A percentile compares a stretch with the other conserved stretches of the same genome.
phyloP scores from a whole-genome alignment of 1,140 invertebrate species.

The Globodera ellingtonae region DNA sequence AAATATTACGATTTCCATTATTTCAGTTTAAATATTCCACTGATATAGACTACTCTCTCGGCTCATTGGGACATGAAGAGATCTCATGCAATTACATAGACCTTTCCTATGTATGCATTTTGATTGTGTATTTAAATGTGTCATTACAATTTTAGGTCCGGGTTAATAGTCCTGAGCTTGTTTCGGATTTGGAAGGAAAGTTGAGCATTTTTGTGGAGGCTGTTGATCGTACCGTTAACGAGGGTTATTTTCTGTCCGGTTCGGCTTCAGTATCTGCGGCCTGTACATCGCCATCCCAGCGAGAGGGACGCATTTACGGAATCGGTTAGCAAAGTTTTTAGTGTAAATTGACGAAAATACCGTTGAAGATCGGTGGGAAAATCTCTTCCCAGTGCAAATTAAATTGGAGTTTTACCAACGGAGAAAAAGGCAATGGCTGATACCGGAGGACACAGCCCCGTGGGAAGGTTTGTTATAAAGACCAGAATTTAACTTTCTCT shows the following conservation, averaged over 20 bases:
- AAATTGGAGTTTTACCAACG: slow-evolving; percentile 53
- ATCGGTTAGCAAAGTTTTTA: slow-evolving; percentile 29
- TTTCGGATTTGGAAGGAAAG: slow-evolving; percentile 45
- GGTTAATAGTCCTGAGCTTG: slow-evolving; percentile 53
- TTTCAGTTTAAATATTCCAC: slow-evolving; percentile 46
- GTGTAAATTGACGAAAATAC: slow-evolving; percentile 2
- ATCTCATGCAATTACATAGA: slow-evolving; percentile 51
- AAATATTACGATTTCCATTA: background rate
- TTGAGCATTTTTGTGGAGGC: slow-evolving; percentile 37
- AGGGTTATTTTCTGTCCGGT: slow-evolving; percentile 40
- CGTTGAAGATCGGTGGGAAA: slow-evolving; percentile 50
- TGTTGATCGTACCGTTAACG: slow-evolving; percentile 20
- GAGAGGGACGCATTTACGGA: slow-evolving; percentile 37
- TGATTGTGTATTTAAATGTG: slow-evolving; percentile 13
- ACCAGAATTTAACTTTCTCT: background rate
- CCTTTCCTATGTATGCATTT: slow-evolving; percentile 49
- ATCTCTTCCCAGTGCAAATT: slow-evolving; percentile 44
- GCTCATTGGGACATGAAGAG: slow-evolving; percentile 49
- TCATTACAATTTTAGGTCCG: slow-evolving; percentile 42
- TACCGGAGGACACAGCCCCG: slow-evolving; percentile 48
- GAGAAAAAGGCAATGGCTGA: slow-evolving; percentile 51
- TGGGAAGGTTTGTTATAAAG: slow-evolving; percentile 40
- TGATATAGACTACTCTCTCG: slow-evolving; percentile 49
- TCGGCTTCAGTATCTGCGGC: slow-evolving; percentile 28
- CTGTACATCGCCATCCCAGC: slow-evolving; percentile 28